Evolutionary conservation across 2,888 invertebrate species (phyloP).

Genomic region (Microctonus hyperodae): DNA sequence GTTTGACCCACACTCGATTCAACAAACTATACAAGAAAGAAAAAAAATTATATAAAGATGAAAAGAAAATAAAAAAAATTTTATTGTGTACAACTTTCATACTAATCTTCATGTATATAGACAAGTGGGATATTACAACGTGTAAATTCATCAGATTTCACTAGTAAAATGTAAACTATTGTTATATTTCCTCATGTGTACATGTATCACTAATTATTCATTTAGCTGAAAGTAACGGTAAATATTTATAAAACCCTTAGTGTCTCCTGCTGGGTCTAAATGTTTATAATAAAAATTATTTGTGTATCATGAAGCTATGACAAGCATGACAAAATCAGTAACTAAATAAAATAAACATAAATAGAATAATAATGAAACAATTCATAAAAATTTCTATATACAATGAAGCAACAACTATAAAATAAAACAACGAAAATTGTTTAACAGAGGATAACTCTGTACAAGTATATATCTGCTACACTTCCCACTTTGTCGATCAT

Average conservation of each 20-base stretch:
- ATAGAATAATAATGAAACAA: constrained; percentile 34
- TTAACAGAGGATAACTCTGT: background rate
- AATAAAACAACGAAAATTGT: constrained; percentile 20
- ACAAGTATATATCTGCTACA: background rate
- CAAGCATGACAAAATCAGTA: background rate
- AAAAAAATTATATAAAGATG: background rate
- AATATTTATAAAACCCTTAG: constrained; percentile 27
- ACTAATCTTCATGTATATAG: background rate
- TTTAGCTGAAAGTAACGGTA: constrained; percentile 48
- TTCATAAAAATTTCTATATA: constrained; percentile 17
- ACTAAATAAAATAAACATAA: too few relatives aligned
- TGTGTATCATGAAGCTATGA: constrained; percentile 34
- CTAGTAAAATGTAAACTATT: constrained; percentile 56
- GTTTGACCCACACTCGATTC: background rate
- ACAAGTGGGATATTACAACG: background rate
- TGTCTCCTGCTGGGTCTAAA: constrained; percentile 30
- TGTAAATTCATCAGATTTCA: constrained; percentile 46
- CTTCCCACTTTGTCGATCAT: background rate
- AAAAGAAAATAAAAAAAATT: background rate
- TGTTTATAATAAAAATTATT: constrained; percentile 46
- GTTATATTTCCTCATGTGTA: constrained; percentile 37
- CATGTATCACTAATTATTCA: constrained; percentile 21
- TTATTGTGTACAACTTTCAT: background rate
- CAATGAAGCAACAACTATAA: constrained; percentile 19
- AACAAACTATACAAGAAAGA: background rate